Base-by-base conservation (phyloP, 2,797 vertebrate species). In the Meriones psammophilus region DNA sequence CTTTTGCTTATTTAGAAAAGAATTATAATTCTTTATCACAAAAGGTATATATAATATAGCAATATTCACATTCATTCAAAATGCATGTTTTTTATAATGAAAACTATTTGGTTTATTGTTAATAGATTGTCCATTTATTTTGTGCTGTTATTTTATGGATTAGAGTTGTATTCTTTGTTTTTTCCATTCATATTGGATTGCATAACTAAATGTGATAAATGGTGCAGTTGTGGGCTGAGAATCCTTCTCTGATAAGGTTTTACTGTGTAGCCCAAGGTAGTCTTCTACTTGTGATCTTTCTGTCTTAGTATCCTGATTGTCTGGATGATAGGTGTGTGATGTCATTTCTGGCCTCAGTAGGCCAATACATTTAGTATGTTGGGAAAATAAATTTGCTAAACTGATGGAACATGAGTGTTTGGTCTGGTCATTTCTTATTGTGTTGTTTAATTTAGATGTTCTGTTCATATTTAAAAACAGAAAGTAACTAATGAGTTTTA, bases 1-100 rank as follows among this genome's bases (percentile, higher is more conserved):
- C 87, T 89, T 95, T 83, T 54, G 56, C 91, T 95, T 92, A 86
- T 95, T 90, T 95, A 91, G n/a, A 86, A 88, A 89, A 33, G 54
- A 69, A 88, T 90, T 95, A 81, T 80, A 84, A 74, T 79, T 85
- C 92, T 88, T 91, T 94, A 88, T 39, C 39, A 76, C 3, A 68
- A 88, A 33, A 87, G 17, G 60, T 14, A 15, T 58, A 13, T 92
- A 20, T 83, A 81, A 39, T 89, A 85, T 94, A 54, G 7, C 20
- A 94, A n/a, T 26, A 85, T 30, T 22, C 26, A 85, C 56, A n/a
- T 26, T 9, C 14, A 73, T 89, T 94, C 39, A 74, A 88, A 92
- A 88, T 66, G 26, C 26, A 60, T 50, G 8, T 85, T 92, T 92
- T 56, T 58, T 24, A 8, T 22, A 91, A 54, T 85, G 2, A 88